phyloP scores from a whole-genome alignment of 2,888 invertebrate species.

The Agrenia bidenticulata region DNA sequence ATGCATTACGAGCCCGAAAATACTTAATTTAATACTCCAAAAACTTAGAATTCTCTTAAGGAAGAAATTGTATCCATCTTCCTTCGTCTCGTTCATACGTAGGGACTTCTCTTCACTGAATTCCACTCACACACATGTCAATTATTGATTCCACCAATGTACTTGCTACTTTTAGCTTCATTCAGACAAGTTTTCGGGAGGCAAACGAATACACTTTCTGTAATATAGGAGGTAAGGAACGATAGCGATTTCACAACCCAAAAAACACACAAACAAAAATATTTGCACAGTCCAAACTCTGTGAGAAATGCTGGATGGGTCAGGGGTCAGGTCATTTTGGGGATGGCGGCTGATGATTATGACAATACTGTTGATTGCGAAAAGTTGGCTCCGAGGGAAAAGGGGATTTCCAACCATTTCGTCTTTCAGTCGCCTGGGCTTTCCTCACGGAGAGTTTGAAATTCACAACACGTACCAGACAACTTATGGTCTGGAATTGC shows the following conservation, averaged over 20 bases:
- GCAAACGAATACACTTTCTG: no score
- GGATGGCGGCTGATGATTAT: background rate
- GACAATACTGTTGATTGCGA: slow-evolving; percentile 1
- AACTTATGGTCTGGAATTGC: slow-evolving; percentile 10
- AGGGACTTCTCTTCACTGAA: background rate
- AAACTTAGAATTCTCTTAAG: slow-evolving; percentile 4
- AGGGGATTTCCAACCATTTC: background rate
- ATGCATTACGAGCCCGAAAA: background rate
- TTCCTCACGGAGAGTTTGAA: background rate
- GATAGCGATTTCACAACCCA: slow-evolving; percentile 18
- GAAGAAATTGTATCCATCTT: background rate
- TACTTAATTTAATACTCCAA: slow-evolving; percentile 9
- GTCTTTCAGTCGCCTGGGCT: background rate
- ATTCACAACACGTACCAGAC: slow-evolving; percentile 1
- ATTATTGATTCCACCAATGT: slow-evolving; percentile 6
- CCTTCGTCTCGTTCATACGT: background rate
- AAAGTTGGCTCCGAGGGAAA: background rate
- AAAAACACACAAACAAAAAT: slow-evolving; percentile 11
- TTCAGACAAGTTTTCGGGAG: background rate
- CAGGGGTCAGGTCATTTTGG: slow-evolving; percentile 4
- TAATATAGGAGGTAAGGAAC: background rate
- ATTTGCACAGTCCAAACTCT: slow-evolving; percentile 2
- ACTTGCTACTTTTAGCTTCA: background rate
- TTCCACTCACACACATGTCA: slow-evolving; percentile 10
- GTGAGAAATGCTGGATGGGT: background rate